Base-by-base conservation (phyloP, 2,888 invertebrate species). In the Oxyscelio sp. region DNA sequence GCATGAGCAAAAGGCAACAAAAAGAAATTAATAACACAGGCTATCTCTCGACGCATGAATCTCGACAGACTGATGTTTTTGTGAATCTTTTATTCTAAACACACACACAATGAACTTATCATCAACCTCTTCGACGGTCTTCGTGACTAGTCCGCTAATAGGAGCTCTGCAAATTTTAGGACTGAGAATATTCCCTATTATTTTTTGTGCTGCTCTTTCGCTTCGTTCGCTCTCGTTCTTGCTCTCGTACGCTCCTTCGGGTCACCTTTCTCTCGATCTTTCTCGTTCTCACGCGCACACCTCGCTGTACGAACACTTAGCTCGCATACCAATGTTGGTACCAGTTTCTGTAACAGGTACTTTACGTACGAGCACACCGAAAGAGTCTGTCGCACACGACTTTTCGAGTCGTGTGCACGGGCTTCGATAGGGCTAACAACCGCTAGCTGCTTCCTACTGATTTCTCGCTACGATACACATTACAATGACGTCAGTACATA, bases 381-480 rank as follows among this genome's bases (percentile, higher is more conserved):
- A 56, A 74, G 83, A 74, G 31, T 73, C 74, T 79, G 83, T 84
- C 75, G 11, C 71, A 66, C 77, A 77, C 58, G 68, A 71, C 66
- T 80, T 40, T 54, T 77, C 63, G 75, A 68, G 58, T 74, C 70
- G 68, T 74, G 77, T 63, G 17, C 70, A 70, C 50, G 80, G 65
- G 77, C 77, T 66, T 78, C 34, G 63, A 81, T 81, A 86, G 78
- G 70, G 59, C 81, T 86, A 81, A 81, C 68, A 83, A 83, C 77
- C 70, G 82, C 83, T 87, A 87, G 74, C 81, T 83, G 85, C 83
- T 87, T 87, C 85, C 85, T 85, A 85, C 78, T 77, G 71, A 87
- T 83, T 87, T 85, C 85, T 78, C 83, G 81, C 85, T 88, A 87
- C 85, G 87, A 87, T 87, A 86, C 87, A 85, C 82, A 83, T 83